Evolutionary conservation across 2,797 vertebrate genomes (phyloP).

Genomic region (Poecilia picta): DNA sequence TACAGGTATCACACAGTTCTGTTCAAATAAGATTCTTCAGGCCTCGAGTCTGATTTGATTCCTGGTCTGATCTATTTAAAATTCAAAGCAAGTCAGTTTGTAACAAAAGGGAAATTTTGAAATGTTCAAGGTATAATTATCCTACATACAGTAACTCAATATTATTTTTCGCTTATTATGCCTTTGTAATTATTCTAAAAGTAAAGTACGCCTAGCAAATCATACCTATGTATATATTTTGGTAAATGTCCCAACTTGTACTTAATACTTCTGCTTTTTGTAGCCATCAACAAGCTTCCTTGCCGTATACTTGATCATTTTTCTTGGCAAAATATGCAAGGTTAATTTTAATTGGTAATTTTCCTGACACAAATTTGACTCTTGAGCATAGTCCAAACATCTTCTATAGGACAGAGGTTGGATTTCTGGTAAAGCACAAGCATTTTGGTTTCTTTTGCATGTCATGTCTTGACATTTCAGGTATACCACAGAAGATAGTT

Average conservation of each 20-base stretch:
- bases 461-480: neutral
- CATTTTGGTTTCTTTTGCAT: neutral
- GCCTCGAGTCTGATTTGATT: neutral
- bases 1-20: neutral
- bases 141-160: neutral
- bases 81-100: neutral
- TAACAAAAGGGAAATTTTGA: neutral
- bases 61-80: neutral
- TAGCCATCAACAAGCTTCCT: neutral
- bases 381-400: neutral
- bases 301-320: neutral
- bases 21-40: neutral
- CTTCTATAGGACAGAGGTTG: neutral
- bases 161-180: neutral
- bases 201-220: neutral
- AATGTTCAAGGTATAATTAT: neutral
- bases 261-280: neutral
- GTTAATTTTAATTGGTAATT: neutral
- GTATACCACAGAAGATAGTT: neutral
- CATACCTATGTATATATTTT: neutral
- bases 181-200: neutral
- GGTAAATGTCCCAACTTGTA: neutral
- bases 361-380: neutral
- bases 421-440: neutral
- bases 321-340: neutral